Base-by-base conservation (phyloP, 2,888 invertebrate species). In the Caenorhabditis sp. region DNA sequence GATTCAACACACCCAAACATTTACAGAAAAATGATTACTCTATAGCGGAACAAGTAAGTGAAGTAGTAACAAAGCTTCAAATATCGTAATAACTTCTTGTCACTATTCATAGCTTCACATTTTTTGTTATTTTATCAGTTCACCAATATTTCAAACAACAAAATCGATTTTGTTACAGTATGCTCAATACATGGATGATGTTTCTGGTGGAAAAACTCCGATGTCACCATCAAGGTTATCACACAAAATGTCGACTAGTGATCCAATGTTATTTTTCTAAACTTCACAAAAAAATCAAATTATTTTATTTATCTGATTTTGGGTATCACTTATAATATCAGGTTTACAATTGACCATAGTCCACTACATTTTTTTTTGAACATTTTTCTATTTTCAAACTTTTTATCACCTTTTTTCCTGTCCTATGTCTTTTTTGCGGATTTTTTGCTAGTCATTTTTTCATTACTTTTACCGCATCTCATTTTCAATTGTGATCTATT, bases 151-250 rank as follows among this genome's bases (percentile, higher is more conserved):
- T 43, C 12, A 10, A 6, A 43, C 5, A 43, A 43, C 43, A 43
- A 17, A 43, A 43, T 12, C 6, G 53, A 58, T 51, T 21, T 12
- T 53, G 10, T 81, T 83, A 55, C 76, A 84, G 83, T 83, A 83
- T 58, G 82, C 83, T 37, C 82, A 83, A 54, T 84, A 84, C 62
- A 72, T 84, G 69, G 83, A 83, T 54, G 84, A 84, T 58, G 76
- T 77, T 24, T 71, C 72, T 58, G 73, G 79, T 50, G 77, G 77
- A 36, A 72, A 76, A 66, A 74, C 81, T 26, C 81, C 81, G 8
- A 79, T 78, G 70, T 78, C 75, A 49, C 81, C 79, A 31, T 73
- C 76, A n/a, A 70, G 77, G 17, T 58, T 82, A 1, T 78, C 80
- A 12, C 82, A 83, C 62, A 82, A 83, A 62, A 78, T 80, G 70